These are phyloP conservation scores for Patella pellucida DNA, from an alignment of 2,888 invertebrate genomes.

Conservation along the genomic window DNA sequence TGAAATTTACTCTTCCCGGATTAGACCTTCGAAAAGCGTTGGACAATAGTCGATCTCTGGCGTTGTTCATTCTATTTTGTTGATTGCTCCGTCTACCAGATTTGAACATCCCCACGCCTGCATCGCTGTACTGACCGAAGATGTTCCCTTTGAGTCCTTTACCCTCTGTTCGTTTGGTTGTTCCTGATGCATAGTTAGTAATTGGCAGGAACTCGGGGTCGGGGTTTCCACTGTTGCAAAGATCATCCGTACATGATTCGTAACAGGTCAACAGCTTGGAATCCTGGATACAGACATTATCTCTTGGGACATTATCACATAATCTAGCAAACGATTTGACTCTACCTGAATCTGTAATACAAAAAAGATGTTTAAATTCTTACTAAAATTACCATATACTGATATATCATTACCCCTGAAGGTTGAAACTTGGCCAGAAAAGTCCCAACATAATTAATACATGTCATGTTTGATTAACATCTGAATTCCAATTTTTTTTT, in stretches of 20 bases:
- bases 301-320: slow-evolving; percentile 40
- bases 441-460: neutral
- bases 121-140: neutral
- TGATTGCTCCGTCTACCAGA: neutral
- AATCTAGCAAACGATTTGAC: slow-evolving; percentile 39
- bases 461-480: neutral
- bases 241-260: slow-evolving; percentile 37
- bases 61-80: neutral
- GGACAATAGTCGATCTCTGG: neutral
- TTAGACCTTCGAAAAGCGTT: neutral
- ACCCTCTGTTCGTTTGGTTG: neutral
- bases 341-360: slow-evolving; percentile 30
- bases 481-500: too few species aligned
- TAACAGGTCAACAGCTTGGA: slow-evolving; percentile 38
- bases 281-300: slow-evolving; percentile 40
- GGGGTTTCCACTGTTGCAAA: slow-evolving; percentile 42
- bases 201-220: slow-evolving; percentile 32
- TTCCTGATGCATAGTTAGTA: slow-evolving; percentile 22
- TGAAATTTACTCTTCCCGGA: too few species aligned
- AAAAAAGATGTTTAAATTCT: neutral
- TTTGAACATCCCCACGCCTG: neutral
- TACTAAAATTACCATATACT: too few species aligned
- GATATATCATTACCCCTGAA: too few species aligned
- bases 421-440: too few species aligned
- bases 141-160: slow-evolving; percentile 1